Conservation (phyloP, 2,113 vertebrate species). For the Oreochromis niloticus region DNA sequence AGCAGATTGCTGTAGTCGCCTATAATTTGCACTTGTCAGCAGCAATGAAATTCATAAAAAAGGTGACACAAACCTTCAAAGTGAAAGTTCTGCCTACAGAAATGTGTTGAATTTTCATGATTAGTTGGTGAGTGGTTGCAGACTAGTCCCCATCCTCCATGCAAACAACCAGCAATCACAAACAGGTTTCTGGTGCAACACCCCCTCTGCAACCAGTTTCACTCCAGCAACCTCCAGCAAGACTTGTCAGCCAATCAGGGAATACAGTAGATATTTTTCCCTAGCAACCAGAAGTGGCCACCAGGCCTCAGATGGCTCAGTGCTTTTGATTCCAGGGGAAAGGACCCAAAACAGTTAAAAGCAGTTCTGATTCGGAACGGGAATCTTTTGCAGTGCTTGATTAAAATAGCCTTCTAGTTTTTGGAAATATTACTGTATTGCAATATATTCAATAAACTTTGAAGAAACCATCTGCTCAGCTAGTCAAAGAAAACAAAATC, state of each 20-base stretch:
- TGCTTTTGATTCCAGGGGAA: not conserved
- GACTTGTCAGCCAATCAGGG: not conserved
- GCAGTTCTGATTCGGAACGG: accelerated
- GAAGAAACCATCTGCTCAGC: not conserved
- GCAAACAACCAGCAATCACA: not conserved
- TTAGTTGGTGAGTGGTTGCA: not conserved
- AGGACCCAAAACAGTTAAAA: not conserved
- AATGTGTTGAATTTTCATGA: accelerated
- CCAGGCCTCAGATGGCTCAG: accelerated
- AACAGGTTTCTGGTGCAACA: not conserved
- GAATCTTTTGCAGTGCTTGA: not conserved
- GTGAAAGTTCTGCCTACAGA: accelerated
- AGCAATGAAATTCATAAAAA: not conserved
- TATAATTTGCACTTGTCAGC: not conserved
- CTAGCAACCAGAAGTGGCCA: not conserved
- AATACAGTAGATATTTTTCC: not conserved
- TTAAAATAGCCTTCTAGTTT: not conserved
- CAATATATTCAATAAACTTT: not conserved
- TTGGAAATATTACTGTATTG: not conserved
- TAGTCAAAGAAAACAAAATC: not conserved
- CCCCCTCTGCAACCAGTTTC: not conserved
- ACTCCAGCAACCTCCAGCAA: not conserved
- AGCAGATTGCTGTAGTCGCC: not conserved
- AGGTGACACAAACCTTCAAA: not conserved
- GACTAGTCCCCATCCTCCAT: not conserved